phyloP scores from a whole-genome alignment of 2,113 vertebrate species.

The Albula goreensis region DNA sequence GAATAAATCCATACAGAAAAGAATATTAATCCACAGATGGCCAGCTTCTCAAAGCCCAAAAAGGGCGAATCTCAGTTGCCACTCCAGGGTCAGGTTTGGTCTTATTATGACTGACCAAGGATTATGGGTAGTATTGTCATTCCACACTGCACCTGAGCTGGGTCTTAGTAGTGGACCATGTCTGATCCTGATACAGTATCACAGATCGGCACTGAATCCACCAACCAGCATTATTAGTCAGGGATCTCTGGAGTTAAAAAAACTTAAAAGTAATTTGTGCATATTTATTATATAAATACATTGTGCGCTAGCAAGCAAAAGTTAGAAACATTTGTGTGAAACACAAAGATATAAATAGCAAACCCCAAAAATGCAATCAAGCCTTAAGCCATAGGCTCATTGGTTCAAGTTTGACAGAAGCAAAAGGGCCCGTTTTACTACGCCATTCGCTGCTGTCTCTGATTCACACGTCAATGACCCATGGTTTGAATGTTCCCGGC shows the following conservation, averaged over 20 bases:
- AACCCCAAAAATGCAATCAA: not conserved
- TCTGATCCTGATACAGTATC: too few species aligned
- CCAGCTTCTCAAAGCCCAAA: too few species aligned
- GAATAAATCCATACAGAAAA: too few species aligned
- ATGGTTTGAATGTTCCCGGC: conserved; percentile 5
- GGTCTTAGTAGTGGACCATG: too few species aligned
- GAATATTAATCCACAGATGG: too few species aligned
- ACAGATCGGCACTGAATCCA: too few species aligned
- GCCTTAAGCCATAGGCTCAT: conserved; percentile 8
- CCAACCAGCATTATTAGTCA: not conserved
- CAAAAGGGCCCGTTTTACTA: not conserved
- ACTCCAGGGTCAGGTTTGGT: too few species aligned
- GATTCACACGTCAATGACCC: conserved; percentile 41
- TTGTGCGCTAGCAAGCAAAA: not conserved
- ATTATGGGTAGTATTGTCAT: too few species aligned
- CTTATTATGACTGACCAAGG: too few species aligned
- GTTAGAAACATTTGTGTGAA: not conserved
- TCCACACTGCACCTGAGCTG: too few species aligned
- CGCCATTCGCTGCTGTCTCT: not conserved
- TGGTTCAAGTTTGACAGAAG: not conserved
- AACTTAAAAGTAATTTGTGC: not conserved
- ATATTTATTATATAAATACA: not conserved
- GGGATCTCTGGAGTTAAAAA: not conserved
- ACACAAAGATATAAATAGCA: not conserved
- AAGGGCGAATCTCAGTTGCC: too few species aligned